Conservation (phyloP, 2,888 invertebrate species). For the Habrosyne pyritoides region DNA sequence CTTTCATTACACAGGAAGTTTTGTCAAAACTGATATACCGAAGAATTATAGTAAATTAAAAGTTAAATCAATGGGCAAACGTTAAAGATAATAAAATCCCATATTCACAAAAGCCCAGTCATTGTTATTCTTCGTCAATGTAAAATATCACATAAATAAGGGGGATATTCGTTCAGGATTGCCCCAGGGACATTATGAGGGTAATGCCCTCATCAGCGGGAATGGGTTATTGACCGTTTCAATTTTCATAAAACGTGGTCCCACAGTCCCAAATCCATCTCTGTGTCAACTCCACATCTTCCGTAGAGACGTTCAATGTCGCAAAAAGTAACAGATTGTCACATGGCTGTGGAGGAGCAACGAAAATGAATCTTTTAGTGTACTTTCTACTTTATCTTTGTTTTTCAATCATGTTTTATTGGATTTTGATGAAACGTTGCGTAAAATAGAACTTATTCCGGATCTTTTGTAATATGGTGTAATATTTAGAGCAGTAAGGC, state of each 20-base stretch:
- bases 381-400: too few species aligned
- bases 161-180: neutral
- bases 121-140: neutral
- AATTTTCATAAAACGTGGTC: neutral
- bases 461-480: too few species aligned
- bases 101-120: neutral
- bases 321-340: neutral
- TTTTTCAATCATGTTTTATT: too few species aligned
- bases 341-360: neutral
- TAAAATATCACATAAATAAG: neutral
- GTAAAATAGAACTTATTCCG: too few species aligned
- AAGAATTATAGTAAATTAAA: too few species aligned
- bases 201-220: neutral
- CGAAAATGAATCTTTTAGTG: too few species aligned
- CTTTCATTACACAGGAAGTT: too few species aligned
- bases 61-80: neutral
- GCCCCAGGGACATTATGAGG: neutral
- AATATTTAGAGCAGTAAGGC: too few species aligned
- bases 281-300: neutral
- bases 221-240: neutral
- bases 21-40: too few species aligned
- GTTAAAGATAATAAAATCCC: neutral
- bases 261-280: neutral
- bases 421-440: too few species aligned
- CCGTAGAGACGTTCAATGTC: neutral